Conservation (phyloP, 2,888 invertebrate species). For the Caenorhabditis japonica region DNA sequence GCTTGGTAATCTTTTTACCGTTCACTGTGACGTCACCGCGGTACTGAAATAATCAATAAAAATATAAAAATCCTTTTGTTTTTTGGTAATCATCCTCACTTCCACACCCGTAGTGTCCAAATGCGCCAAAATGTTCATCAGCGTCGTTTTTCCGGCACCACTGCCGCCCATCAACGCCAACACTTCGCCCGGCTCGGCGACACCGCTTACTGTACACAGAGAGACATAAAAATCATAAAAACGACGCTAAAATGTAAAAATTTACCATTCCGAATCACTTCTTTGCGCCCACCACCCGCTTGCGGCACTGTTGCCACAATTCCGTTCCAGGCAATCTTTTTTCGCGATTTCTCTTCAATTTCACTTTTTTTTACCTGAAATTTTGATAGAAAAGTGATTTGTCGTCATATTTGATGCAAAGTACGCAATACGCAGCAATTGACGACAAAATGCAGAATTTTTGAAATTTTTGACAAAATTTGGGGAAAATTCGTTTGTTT, state of each 20-base stretch:
- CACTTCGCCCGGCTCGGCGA: slow-evolving; percentile 66
- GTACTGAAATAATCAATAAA: slow-evolving; percentile 28
- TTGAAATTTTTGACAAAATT: no score
- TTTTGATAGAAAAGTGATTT: neutral
- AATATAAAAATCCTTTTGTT: neutral
- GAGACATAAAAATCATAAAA: neutral
- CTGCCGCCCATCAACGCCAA: slow-evolving; percentile 79
- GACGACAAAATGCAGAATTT: neutral
- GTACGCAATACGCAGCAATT: slow-evolving; percentile 10
- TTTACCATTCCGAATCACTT: slow-evolving; percentile 51
- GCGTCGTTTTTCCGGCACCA: slow-evolving; percentile 90
- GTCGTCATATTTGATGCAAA: no score
- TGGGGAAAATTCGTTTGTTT: no score
- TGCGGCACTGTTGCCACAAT: slow-evolving; percentile 61
- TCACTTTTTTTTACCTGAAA: slow-evolving; percentile 6
- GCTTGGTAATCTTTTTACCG: slow-evolving; percentile 57
- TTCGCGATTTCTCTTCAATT: slow-evolving; percentile 25
- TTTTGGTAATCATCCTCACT: no score
- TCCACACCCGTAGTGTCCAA: slow-evolving; percentile 78
- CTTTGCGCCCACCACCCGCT: slow-evolving; percentile 39
- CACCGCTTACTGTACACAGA: slow-evolving; percentile 62
- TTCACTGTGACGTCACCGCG: slow-evolving; percentile 67
- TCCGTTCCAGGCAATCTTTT: slow-evolving; percentile 53
- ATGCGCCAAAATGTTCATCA: slow-evolving; percentile 88
- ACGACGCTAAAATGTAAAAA: neutral